Conservation (phyloP, 2,797 vertebrate species). For the Rousettus madagascariensis region DNA sequence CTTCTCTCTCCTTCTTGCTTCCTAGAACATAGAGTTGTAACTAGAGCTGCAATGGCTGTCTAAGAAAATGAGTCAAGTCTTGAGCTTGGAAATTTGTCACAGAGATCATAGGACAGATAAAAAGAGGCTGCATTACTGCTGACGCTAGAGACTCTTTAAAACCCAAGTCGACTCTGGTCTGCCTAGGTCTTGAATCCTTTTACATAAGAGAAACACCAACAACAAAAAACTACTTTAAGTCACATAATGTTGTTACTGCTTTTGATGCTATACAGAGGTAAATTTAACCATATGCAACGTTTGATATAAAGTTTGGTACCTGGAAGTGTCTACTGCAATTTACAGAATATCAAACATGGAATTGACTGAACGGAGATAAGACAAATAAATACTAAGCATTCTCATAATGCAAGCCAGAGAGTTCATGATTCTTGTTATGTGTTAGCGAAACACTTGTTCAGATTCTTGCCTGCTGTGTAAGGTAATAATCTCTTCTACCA, state of each 20-base stretch:
- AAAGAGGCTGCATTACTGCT: background rate
- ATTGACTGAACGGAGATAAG: background rate
- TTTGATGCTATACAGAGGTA: background rate
- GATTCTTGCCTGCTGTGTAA: background rate
- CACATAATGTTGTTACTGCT: background rate
- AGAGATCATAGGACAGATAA: background rate
- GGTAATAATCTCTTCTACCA: background rate
- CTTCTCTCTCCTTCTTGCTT: background rate
- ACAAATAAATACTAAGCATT: background rate
- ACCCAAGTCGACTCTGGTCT: background rate
- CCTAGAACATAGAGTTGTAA: background rate
- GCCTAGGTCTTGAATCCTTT: background rate
- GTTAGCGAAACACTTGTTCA: background rate
- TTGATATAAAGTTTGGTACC: background rate
- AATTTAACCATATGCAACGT: background rate
- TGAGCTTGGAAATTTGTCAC: background rate
- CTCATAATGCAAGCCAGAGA: background rate
- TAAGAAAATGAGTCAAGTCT: background rate
- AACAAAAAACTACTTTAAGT: no score
- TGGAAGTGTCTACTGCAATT: background rate
- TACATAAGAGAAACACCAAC: background rate
- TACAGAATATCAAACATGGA: background rate
- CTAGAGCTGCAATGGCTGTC: rapidly evolving
- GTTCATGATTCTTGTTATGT: background rate
- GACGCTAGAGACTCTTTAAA: rapidly evolving